phyloP scores from a whole-genome alignment of 2,888 invertebrate genomes.

The Ennomos quercinarius region DNA sequence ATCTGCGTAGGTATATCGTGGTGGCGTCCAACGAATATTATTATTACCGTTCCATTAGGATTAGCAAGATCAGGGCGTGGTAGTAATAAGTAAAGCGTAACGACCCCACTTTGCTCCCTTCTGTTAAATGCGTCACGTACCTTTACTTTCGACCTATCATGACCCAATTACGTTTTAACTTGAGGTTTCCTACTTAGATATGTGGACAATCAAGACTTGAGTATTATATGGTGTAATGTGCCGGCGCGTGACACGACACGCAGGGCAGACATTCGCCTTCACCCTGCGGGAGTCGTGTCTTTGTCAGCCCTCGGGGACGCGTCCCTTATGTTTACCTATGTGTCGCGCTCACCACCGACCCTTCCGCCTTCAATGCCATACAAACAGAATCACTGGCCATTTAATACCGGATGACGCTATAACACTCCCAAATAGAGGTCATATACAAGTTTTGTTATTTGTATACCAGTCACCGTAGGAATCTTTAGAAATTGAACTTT shows the following conservation, averaged over 20 bases:
- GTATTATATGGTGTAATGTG: conserved; percentile 22
- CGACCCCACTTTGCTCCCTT: conserved; percentile 59
- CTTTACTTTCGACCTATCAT: conserved; percentile 47
- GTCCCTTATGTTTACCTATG: conserved; percentile 63
- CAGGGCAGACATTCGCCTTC: conserved; percentile 23
- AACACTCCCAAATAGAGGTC: conserved; percentile 38
- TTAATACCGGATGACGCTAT: conserved; percentile 40
- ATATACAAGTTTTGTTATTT: conserved; percentile 36
- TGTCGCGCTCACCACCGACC: conserved; percentile 53
- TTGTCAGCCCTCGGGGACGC: conserved; percentile 59
- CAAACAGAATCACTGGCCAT: conserved; percentile 48
- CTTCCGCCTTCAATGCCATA: conserved; percentile 52
- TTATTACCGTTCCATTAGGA: conserved; percentile 27
- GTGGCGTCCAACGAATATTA: conserved; percentile 14
- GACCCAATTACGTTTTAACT: conserved; percentile 19
- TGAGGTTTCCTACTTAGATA: conserved; percentile 11
- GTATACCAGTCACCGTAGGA: conserved; percentile 22
- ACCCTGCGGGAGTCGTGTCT: conserved; percentile 61
- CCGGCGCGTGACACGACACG: conserved; percentile 55
- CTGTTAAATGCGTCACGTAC: conserved; percentile 58
- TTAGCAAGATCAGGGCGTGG: conserved; percentile 36
- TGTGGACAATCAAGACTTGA: conserved; percentile 11
- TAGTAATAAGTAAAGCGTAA: conserved; percentile 73
- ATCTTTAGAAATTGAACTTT: conserved; percentile 27
- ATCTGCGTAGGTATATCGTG: conserved; percentile 12